These are phyloP conservation scores for Neogale vison DNA, from an alignment of 2,113 vertebrate genomes.

Conservation along the genomic window DNA sequence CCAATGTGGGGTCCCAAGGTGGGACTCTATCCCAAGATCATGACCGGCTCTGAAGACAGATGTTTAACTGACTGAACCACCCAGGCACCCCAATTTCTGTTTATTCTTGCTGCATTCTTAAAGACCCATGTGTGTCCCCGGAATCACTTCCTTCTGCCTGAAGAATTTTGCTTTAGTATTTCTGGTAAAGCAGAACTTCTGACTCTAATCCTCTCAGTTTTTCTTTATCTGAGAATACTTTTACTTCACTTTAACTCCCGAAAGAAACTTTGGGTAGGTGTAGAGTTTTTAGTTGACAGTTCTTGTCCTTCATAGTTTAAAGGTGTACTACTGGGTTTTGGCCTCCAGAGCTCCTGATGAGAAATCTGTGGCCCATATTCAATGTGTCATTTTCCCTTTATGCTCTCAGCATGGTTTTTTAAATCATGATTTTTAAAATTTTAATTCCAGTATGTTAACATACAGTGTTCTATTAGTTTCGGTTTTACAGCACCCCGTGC, in stretches of 20 bases:
- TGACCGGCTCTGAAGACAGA: not conserved
- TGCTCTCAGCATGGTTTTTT: not conserved
- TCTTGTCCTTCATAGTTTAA: not conserved
- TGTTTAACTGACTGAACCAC: not conserved
- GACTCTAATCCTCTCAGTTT: not conserved
- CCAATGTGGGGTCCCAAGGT: not conserved
- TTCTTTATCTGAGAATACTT: not conserved
- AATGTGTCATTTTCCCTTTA: not conserved
- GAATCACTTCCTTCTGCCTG: not conserved
- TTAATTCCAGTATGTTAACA: not conserved
- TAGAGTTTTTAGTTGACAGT: not conserved
- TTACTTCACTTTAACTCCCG: not conserved
- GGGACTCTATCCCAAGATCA: not conserved
- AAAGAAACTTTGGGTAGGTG: not conserved
- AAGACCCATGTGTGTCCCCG: not conserved
- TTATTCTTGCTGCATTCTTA: not conserved
- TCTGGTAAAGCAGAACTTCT: not conserved
- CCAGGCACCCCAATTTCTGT: not conserved
- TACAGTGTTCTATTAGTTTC: not conserved
- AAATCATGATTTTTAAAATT: not conserved
- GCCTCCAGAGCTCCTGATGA: not conserved
- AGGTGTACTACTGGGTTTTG: not conserved
- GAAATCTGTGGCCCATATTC: not conserved
- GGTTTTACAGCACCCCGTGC: not conserved
- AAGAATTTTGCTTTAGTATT: not conserved